Base-by-base conservation (phyloP, 2,113 vertebrate species). In the Phrynosoma platyrhinos region DNA sequence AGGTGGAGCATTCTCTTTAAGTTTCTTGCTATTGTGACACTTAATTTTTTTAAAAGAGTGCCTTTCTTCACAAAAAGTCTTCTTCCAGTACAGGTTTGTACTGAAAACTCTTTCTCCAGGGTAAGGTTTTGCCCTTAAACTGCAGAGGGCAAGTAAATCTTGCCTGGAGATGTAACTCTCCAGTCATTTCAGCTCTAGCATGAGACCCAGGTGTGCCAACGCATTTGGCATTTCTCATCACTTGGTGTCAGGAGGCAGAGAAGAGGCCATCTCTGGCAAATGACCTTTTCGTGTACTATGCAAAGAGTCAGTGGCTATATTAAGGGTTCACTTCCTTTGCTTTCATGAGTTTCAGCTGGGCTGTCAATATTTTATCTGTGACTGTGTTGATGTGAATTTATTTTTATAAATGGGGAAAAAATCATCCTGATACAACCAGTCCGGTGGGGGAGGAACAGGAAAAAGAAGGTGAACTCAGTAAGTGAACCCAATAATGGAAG, bases 1-100 rank as follows among this genome's bases (percentile, higher is more conserved):
- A 97, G 97, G 93, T 97, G 97, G 96, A 95, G 95, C 90, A 94
- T 96, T 96, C 95, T 96, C 96, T 94, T 97, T 90, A 97, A 87
- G 90, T 95, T 97, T 97, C 90, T 30, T 0, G 20, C 81, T 8
- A 0, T 18, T 1, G 0, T 9, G 0, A 2, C 1, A 14, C n/a
- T 40, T 66, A 4, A 47, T 47, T 47, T 47, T 47, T 47, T 47
- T 79, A 62, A 62, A 62, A 62, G 14, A 62, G 14, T 78, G 2
- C 5, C 2, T 32, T 0, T 62, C 23, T 27, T 7, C 25, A 79
- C 0, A 0, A 21, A 3, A 89, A 74, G 0, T 69, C n/a, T 88
- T 58, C 16, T n/a, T 83, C 36, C 87, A 66, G 78, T 89, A 2
- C 30, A 75, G 18, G 68, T 30, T 83, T 76, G 27, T 71, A 9